Conservation (phyloP, 2,888 invertebrate species). For the Plebejus melissa region DNA sequence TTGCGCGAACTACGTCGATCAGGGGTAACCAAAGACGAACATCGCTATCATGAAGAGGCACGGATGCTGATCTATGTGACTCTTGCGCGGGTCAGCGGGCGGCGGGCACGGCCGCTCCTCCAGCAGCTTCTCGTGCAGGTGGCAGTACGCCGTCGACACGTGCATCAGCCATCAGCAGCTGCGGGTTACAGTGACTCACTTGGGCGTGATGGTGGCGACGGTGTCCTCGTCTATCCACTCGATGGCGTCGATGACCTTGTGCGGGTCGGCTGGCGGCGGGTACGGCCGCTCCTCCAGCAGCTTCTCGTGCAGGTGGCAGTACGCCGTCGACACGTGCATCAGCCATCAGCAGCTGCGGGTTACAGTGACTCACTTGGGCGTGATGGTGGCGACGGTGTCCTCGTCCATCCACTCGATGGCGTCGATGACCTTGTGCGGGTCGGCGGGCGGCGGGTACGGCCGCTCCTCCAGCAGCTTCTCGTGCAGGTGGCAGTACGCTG, state of each 20-base stretch:
- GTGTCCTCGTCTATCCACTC: constrained; percentile 89
- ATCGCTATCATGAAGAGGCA: too few relatives aligned
- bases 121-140: constrained; percentile 88
- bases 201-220: constrained; percentile 56
- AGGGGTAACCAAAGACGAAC: too few relatives aligned
- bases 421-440: constrained; percentile 86
- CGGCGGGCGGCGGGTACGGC: constrained; percentile 90
- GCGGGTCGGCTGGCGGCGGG: constrained; percentile 88
- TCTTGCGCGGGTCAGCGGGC: constrained; percentile 85
- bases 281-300: constrained; percentile 92
- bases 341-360: constrained; percentile 81
- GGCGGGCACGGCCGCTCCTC: constrained; percentile 93
- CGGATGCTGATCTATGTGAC: too few relatives aligned
- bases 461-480: constrained; percentile 89
- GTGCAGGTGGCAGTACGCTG: constrained; percentile 94
- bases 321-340: constrained; percentile 92
- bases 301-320: constrained; percentile 92
- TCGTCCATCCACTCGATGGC: constrained; percentile 89
- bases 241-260: constrained; percentile 85
- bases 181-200: constrained; percentile 46
- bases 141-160: constrained; percentile 95
- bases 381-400: constrained; percentile 70
- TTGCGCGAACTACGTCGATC: too few relatives aligned
- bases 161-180: constrained; percentile 88
- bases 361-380: constrained; percentile 55